Evolutionary conservation across 2,888 invertebrate species (phyloP).

Genomic region (Dioctria rufipes): DNA sequence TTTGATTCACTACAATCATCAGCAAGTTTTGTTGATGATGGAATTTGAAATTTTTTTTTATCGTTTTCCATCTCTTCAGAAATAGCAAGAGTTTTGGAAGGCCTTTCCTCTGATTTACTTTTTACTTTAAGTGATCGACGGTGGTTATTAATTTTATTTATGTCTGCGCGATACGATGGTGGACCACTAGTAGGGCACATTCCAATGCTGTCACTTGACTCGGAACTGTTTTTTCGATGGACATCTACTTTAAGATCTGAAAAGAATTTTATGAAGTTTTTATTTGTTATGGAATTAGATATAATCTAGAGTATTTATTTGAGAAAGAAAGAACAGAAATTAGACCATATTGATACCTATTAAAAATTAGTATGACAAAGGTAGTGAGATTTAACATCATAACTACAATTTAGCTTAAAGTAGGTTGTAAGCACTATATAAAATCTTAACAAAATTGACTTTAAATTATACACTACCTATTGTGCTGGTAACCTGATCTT

Average conservation of each 20-base stretch:
- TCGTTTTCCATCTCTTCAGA: constrained; percentile 46
- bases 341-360: too few species aligned
- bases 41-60: constrained; percentile 62
- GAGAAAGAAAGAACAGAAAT: too few species aligned
- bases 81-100: constrained; percentile 45
- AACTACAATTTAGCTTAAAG: too few species aligned
- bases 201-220: constrained; percentile 84
- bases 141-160: constrained; percentile 64
- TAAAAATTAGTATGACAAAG: too few species aligned
- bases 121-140: constrained; percentile 53
- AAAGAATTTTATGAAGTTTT: constrained; percentile 20
- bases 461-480: constrained; percentile 73
- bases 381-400: too few species aligned
- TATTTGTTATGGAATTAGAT: too few species aligned
- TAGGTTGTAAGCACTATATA: too few species aligned
- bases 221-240: constrained; percentile 91
- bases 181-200: constrained; percentile 71
- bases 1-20: constrained; percentile 17
- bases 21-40: constrained; percentile 25
- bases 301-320: too few species aligned
- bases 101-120: constrained; percentile 57
- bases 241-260: constrained; percentile 93
- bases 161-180: constrained; percentile 70
- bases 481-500: constrained; percentile 76
- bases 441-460: background rate